Base-by-base conservation (phyloP, 2,888 invertebrate genomes). In the Agrotis segetum region DNA sequence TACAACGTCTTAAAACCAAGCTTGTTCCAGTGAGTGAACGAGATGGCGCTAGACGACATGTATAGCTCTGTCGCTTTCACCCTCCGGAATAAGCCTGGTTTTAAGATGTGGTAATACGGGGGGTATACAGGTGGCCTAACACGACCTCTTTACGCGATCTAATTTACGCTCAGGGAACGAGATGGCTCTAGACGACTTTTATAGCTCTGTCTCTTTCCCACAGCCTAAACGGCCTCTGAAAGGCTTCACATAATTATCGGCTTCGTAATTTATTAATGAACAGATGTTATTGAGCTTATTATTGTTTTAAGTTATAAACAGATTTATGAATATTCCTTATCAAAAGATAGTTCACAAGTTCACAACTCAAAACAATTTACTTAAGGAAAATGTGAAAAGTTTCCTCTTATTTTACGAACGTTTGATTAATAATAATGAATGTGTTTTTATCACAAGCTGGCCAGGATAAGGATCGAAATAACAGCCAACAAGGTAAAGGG, bases 381-480 rank as follows among this genome's bases (percentile, higher is more conserved):
- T 64, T 73, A 50, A 79, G 79, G 79, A 79, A 79, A 83, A 79
- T 74, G 44, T 49, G 2, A 58, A 46, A 21, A 11, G 55, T 79
- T 62, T 83, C 58, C 75, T 67, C 55, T 11, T 68, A 58, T 19
- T 67, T 47, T 49, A 29, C 16, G 21, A 5, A 63, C 53, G 29
- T 61, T 67, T 62, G 14, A 3, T 66, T 9, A 46, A 14, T n/a
- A 34, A 29, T 65, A 77, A 71, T 58, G 14, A 19, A 59, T 58
- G 13, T 82, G 21, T 73, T 83, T 82, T 79, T 58, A 74, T 61
- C 46, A 62, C 69, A 74, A 74, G 81, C 77, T 50, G 59, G n/a
- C 68, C 65, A 69, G 83, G 83, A 79, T 74, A 74, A 55, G 24
- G 74, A 64, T 65, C 29, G 14, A 19, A 44, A 49, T 44, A 60